phyloP scores from a whole-genome alignment of 2,888 invertebrate genomes.

The Ceraclea dissimilis region DNA sequence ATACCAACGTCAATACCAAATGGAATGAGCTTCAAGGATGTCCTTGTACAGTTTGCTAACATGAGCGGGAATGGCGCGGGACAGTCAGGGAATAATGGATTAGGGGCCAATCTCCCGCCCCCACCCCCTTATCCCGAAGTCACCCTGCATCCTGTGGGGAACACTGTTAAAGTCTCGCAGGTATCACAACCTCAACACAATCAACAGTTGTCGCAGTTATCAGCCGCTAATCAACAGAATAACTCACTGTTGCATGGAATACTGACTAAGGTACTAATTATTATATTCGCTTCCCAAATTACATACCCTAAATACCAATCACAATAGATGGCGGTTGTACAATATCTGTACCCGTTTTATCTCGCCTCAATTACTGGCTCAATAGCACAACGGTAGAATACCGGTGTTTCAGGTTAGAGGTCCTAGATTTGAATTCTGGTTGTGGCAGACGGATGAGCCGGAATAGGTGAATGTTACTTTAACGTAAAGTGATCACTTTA shows the following conservation, averaged over 20 bases:
- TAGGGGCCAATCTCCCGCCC: conserved; percentile 35
- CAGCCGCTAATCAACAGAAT: conserved; percentile 39
- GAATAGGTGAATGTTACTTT: too few species aligned
- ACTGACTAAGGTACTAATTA: conserved; percentile 53
- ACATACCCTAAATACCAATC: too few species aligned
- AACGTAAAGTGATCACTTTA: too few species aligned
- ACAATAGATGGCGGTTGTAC: too few species aligned
- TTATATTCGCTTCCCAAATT: too few species aligned
- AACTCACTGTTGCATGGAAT: conserved; percentile 69
- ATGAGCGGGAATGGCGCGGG: conserved; percentile 35
- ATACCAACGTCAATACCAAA: conserved; percentile 30
- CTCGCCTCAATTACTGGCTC: too few species aligned
- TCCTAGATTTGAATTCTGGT: too few species aligned
- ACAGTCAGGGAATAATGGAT: conserved; percentile 12
- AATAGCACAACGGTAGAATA: too few species aligned
- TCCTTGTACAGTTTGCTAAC: conserved; percentile 66
- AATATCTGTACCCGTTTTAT: too few species aligned
- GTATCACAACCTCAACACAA: conserved; percentile 28
- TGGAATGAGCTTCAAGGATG: conserved; percentile 59
- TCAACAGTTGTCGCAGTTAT: conserved; percentile 33
- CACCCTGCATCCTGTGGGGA: conserved; percentile 65
- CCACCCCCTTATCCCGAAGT: conserved; percentile 71
- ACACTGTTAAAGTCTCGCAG: conserved; percentile 22
- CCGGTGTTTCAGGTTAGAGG: too few species aligned
- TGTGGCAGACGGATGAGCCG: too few species aligned